A percentile compares a stretch with the other conserved stretches of the same genome.
Evolutionary conservation across 2,888 invertebrate genomes (phyloP).

Genomic region (Cancer borealis): DNA sequence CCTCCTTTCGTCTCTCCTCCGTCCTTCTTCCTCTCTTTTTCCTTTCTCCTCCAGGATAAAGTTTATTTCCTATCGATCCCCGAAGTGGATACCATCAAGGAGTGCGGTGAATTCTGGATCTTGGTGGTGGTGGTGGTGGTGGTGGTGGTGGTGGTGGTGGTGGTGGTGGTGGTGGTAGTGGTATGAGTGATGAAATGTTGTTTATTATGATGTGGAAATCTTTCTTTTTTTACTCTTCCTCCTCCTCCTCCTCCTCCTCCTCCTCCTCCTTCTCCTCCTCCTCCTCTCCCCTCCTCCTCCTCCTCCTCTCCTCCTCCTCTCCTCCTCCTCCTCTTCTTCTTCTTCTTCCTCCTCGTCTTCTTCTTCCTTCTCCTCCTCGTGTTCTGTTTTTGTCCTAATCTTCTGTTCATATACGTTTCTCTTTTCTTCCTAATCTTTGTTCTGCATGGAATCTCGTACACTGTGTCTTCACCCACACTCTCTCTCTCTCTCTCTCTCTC

Average conservation of each 20-base stretch:
- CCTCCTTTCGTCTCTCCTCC: no score
- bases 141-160: constrained; percentile 43
- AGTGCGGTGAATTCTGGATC: neutral
- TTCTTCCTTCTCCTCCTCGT: neutral
- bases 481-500: no score
- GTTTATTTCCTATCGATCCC: constrained; percentile 20
- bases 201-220: no score
- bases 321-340: neutral
- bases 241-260: neutral
- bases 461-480: no score
- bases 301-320: no score
- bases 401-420: no score
- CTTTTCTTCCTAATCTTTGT: no score
- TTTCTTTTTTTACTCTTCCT: neutral
- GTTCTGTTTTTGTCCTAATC: neutral
- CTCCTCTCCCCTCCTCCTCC: neutral
- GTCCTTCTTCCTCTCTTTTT: neutral
- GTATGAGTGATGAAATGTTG: neutral
- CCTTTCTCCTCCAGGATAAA: neutral
- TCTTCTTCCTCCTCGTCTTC: neutral
- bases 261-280: neutral
- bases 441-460: no score
- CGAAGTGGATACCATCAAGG: neutral
- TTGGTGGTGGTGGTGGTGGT: constrained; percentile 12
- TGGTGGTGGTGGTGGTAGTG: constrained; percentile 18